Percentiles rank a stretch among this genome's conserved stretches.
These are phyloP conservation scores for Masticophis lateralis DNA, from an alignment of 2,797 vertebrate genomes.

Conservation along the genomic window DNA sequence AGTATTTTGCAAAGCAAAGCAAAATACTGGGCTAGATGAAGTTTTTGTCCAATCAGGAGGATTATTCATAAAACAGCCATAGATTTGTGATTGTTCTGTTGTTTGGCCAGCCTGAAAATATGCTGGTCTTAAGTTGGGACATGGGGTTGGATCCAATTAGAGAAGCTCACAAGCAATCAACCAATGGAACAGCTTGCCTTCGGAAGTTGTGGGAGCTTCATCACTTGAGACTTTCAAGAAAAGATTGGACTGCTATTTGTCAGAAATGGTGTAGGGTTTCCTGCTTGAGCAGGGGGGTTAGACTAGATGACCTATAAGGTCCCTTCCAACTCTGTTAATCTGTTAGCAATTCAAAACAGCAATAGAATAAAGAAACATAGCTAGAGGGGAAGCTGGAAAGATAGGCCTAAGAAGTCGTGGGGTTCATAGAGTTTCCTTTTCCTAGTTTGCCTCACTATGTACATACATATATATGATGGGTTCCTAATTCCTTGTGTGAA, in stretches of 20 bases:
- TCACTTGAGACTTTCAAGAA: too few species aligned
- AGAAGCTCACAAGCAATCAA: background rate
- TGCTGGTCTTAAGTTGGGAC: background rate
- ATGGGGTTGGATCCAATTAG: background rate
- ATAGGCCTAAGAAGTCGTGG: background rate
- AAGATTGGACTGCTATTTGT: too few species aligned
- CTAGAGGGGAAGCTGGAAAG: background rate
- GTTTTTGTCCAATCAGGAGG: background rate
- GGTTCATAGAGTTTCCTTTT: background rate
- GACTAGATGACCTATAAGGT: too few species aligned
- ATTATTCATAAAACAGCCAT: background rate
- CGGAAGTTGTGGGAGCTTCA: too few species aligned
- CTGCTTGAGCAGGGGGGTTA: too few species aligned
- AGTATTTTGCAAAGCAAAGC: background rate
- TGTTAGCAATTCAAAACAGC: background rate
- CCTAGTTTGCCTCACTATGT: background rate
- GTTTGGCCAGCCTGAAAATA: background rate
- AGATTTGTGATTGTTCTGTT: background rate
- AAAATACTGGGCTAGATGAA: background rate
- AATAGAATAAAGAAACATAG: background rate
- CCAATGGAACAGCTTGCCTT: too few species aligned
- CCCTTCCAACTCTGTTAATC: too few species aligned
- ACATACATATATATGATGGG: background rate
- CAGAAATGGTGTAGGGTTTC: too few species aligned
- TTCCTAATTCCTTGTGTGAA: constrained; percentile 11